phyloP scores from a whole-genome alignment of 92 coral and sea anemone genomes.

The Metridium senile region DNA sequence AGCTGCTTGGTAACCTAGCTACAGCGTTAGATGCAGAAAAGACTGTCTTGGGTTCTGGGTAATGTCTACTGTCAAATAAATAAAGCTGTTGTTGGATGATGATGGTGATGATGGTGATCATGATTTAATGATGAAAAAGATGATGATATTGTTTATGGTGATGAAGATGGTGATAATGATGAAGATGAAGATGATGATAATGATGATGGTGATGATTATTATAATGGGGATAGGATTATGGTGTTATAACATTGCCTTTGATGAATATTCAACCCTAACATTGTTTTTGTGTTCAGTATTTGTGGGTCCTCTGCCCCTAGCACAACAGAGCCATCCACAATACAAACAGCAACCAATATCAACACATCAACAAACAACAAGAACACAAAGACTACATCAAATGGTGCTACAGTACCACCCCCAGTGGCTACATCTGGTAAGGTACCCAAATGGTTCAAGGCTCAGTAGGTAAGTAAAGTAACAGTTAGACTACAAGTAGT shows the following conservation, averaged over 20 bases:
- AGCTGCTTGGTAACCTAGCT: constrained; percentile 33
- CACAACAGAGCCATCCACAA: neutral
- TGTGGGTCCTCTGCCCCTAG: neutral
- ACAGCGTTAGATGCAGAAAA: constrained; percentile 73
- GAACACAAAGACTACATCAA: constrained; percentile 12
- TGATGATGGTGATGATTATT: neutral
- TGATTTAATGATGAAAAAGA: neutral
- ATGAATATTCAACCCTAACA: neutral
- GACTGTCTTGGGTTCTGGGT: constrained; percentile 70
- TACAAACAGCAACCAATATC: neutral
- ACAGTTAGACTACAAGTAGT: too few relatives aligned
- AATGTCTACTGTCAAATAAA: constrained; percentile 13
- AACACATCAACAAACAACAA: constrained; percentile 1
- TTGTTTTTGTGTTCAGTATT: neutral
- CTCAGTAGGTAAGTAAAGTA: constrained; percentile 63
- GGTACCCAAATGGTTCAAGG: constrained; percentile 87
- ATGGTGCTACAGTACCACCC: constrained; percentile 21
- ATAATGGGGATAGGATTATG: neutral
- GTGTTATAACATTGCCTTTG: neutral
- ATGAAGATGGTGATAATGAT: neutral
- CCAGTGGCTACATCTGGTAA: constrained; percentile 42
- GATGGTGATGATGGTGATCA: neutral
- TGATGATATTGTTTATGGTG: neutral
- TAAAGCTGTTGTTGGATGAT: neutral
- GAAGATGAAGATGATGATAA: neutral